phyloP scores from a whole-genome alignment of 1,140 invertebrate genomes.

The Cotesia chilonis region DNA sequence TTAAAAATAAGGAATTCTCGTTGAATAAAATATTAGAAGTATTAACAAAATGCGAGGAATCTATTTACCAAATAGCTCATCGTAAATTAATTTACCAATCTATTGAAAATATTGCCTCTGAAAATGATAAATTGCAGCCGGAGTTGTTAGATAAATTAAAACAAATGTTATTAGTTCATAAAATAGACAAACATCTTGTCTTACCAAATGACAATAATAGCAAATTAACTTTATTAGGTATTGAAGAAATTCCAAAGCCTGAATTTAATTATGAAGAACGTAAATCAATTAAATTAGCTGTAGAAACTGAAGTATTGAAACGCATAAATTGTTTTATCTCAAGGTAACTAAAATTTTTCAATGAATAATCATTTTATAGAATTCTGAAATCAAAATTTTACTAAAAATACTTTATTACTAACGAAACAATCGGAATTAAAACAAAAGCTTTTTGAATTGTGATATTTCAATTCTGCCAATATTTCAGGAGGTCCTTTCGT shows the following conservation, averaged over 20 bases:
- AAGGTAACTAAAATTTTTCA: slow-evolving; percentile 39
- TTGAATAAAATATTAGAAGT: slow-evolving; percentile 39
- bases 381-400: not conserved
- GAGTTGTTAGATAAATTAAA: slow-evolving; percentile 42
- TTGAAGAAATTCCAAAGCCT: slow-evolving; percentile 45
- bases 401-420: not conserved
- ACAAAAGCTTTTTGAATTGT: too few species aligned
- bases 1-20: slow-evolving; percentile 27
- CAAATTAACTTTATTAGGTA: slow-evolving; percentile 48
- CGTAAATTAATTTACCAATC: slow-evolving; percentile 45
- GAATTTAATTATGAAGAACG: slow-evolving; percentile 48
- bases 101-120: slow-evolving; percentile 37
- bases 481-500: too few species aligned
- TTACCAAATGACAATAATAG: slow-evolving; percentile 44
- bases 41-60: slow-evolving; percentile 46
- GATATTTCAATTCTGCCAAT: too few species aligned
- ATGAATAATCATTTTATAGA: slow-evolving; percentile 23
- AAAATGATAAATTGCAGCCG: slow-evolving; percentile 33
- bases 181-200: slow-evolving; percentile 48
- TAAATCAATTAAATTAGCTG: slow-evolving; percentile 43
- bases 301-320: slow-evolving; percentile 46
- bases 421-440: not conserved
- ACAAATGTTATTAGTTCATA: slow-evolving; percentile 41
- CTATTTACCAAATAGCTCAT: slow-evolving; percentile 43
- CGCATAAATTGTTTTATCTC: slow-evolving; percentile 45